Evolutionary conservation across 2,113 vertebrate genomes (phyloP).

Genomic region (Alethe diademata): DNA sequence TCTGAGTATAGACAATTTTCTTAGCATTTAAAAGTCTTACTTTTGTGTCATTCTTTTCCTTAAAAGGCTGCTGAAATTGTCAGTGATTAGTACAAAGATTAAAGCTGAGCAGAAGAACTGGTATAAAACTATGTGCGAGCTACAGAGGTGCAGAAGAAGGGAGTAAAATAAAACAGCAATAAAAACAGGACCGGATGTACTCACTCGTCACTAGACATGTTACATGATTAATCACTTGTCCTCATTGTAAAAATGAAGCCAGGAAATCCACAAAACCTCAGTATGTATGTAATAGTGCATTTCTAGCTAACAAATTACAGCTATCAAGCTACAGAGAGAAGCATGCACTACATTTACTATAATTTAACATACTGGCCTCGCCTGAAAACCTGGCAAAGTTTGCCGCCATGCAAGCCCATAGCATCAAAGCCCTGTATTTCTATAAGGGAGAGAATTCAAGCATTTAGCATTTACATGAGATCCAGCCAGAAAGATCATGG

Average conservation of each 20-base stretch:
- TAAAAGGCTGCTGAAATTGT: neutral
- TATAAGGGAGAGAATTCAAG: neutral
- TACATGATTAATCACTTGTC: slow-evolving; percentile 65
- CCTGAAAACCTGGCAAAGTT: slow-evolving; percentile 24
- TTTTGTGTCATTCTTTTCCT: neutral
- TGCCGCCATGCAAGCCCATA: neutral
- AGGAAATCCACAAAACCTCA: slow-evolving; percentile 68
- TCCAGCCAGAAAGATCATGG: neutral
- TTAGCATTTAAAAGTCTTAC: neutral
- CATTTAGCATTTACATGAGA: neutral
- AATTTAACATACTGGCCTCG: slow-evolving; percentile 37
- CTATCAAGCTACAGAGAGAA: slow-evolving; percentile 51
- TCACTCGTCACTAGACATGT: slow-evolving; percentile 27
- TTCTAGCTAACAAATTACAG: slow-evolving; percentile 63
- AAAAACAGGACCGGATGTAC: slow-evolving; percentile 14
- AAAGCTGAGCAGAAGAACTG: neutral
- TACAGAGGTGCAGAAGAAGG: neutral
- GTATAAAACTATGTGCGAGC: neutral
- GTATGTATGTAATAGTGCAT: slow-evolving; percentile 53
- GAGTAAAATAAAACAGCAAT: neutral
- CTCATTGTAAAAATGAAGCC: slow-evolving; percentile 45
- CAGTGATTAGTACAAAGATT: neutral
- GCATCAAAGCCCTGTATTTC: neutral
- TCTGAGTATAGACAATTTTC: neutral
- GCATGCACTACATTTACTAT: slow-evolving; percentile 40